Percentiles rank a stretch among this genome's conserved stretches.
Evolutionary conservation across 2,113 vertebrate species (phyloP).

Genomic region (Melanocharis versteri): DNA sequence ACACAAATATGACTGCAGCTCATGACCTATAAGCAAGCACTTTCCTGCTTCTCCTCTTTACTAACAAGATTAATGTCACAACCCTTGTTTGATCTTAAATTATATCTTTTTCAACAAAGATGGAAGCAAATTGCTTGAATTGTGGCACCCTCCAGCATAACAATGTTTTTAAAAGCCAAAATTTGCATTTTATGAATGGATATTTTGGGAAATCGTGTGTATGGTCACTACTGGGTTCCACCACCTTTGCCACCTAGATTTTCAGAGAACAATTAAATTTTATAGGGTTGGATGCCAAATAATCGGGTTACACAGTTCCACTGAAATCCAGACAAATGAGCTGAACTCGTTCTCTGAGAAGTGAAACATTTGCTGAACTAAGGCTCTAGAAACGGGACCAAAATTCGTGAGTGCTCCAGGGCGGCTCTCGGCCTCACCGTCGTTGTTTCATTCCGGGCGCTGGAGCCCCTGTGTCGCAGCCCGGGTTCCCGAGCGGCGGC

Average conservation of each 20-base stretch:
- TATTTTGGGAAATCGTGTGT: fast-evolving
- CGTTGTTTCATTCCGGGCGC: background rate
- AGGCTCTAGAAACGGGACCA: background rate
- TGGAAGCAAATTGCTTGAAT: background rate
- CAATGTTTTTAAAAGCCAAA: background rate
- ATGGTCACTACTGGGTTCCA: background rate
- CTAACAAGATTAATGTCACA: background rate
- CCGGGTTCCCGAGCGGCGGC: too few species aligned
- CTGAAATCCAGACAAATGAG: background rate
- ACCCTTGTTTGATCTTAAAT: background rate
- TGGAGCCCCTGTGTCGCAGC: background rate
- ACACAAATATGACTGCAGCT: background rate
- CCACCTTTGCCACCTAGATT: background rate
- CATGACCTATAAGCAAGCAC: background rate
- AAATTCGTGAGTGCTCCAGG: fast-evolving
- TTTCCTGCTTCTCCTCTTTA: background rate
- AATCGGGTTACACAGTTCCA: background rate
- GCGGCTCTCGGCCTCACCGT: fast-evolving
- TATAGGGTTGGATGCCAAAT: background rate
- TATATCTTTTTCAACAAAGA: background rate
- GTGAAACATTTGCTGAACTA: fast-evolving
- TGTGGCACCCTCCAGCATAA: background rate
- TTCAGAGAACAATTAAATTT: background rate
- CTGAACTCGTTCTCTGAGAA: background rate
- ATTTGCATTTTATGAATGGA: background rate